Percentiles rank a stretch among this genome's conserved stretches.
Conservation (phyloP, 2,888 invertebrate species). For the Diarsia mendica region DNA sequence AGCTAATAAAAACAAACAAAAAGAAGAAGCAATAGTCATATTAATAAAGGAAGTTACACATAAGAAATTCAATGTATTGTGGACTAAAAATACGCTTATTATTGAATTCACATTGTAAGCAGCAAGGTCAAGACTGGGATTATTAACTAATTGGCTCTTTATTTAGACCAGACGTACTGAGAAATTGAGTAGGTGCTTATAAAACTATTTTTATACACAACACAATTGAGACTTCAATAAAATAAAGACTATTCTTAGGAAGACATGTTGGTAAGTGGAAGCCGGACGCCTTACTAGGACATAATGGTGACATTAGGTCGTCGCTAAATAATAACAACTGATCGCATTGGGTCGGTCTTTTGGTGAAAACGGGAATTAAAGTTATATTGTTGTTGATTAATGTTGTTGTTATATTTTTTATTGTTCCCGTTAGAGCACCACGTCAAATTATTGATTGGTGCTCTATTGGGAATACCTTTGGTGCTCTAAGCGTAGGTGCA, state of each 20-base stretch:
- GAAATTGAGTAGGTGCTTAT: conserved; percentile 9
- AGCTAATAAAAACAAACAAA: too few species aligned
- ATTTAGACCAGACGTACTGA: conserved; percentile 34
- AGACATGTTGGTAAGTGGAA: neutral
- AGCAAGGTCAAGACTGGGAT: conserved; percentile 19
- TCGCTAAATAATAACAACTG: too few species aligned
- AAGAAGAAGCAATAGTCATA: neutral
- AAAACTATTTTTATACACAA: conserved; percentile 23
- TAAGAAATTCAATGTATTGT: neutral
- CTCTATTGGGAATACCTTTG: too few species aligned
- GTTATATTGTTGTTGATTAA: too few species aligned
- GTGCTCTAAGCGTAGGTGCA: too few species aligned
- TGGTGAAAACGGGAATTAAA: too few species aligned
- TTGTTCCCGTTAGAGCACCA: too few species aligned
- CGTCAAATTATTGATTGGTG: too few species aligned
- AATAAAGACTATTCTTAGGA: neutral
- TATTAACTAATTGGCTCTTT: conserved; percentile 35
- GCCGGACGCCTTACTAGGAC: too few species aligned
- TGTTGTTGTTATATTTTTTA: too few species aligned
- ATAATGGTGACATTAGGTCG: too few species aligned
- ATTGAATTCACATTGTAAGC: conserved; percentile 13
- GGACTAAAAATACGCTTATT: neutral
- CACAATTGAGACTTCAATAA: neutral
- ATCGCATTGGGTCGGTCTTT: too few species aligned
- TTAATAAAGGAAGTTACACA: neutral